phyloP scores from a whole-genome alignment of 2,797 vertebrate genomes.

The Melopsittacus undulatus region DNA sequence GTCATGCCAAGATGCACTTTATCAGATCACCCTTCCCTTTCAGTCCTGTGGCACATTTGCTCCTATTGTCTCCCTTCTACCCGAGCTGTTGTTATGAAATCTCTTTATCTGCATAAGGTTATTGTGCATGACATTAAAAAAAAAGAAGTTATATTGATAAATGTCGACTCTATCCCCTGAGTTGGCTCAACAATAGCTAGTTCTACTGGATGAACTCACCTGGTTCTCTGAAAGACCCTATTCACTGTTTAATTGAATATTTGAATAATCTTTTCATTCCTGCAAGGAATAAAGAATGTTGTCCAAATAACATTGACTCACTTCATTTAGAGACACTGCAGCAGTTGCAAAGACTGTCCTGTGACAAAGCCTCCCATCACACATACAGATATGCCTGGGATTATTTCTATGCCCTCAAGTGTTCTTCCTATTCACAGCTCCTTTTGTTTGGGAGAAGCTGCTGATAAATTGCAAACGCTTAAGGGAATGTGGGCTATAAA shows the following conservation, averaged over 20 bases:
- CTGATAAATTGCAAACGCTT: slow-evolving; percentile 95
- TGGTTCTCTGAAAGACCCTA: slow-evolving; percentile 89
- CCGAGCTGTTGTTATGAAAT: slow-evolving; percentile 57
- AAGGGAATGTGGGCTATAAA: slow-evolving; percentile 88
- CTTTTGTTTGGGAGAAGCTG: slow-evolving; percentile 90
- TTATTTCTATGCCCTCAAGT: slow-evolving; percentile 91
- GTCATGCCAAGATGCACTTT: background rate
- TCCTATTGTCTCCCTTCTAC: slow-evolving; percentile 18
- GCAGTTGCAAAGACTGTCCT: slow-evolving; percentile 82
- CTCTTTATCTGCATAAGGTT: slow-evolving; percentile 71
- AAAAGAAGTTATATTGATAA: slow-evolving; percentile 72
- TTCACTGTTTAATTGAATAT: slow-evolving; percentile 99
- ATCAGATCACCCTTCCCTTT: slow-evolving; percentile 37
- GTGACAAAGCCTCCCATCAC: slow-evolving; percentile 83
- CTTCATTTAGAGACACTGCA: slow-evolving; percentile 78
- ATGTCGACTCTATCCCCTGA: slow-evolving; percentile 69
- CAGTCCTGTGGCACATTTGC: slow-evolving; percentile 19
- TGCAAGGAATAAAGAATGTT: slow-evolving; percentile 94
- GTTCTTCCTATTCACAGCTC: slow-evolving; percentile 88
- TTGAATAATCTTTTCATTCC: slow-evolving; percentile 98
- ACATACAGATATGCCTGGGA: slow-evolving; percentile 77
- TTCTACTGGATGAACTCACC: slow-evolving; percentile 81
- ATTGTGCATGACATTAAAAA: slow-evolving; percentile 66
- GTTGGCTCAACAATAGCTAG: slow-evolving; percentile 78
- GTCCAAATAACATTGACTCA: slow-evolving; percentile 83